phyloP scores from a whole-genome alignment of 2,888 invertebrate genomes.

The Cryptus viduatorius region DNA sequence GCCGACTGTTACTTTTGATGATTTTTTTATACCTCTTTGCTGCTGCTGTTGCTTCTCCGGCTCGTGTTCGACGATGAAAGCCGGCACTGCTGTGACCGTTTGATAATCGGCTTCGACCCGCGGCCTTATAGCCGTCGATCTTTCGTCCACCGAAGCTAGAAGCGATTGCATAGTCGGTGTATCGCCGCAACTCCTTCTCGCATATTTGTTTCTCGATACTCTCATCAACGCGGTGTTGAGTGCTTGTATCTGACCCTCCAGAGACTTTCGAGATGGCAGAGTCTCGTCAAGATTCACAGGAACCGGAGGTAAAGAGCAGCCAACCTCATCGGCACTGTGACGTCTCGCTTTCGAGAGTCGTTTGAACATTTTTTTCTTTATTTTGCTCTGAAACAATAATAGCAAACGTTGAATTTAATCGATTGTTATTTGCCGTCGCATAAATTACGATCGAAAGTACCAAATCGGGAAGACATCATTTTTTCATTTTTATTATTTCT shows the following conservation, averaged over 20 bases:
- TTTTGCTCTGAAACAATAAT: constrained; percentile 58
- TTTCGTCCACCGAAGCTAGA: constrained; percentile 69
- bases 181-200: constrained; percentile 81
- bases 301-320: constrained; percentile 82
- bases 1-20: neutral
- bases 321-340: constrained; percentile 88
- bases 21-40: constrained; percentile 67
- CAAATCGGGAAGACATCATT: neutral
- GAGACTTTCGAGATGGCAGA: constrained; percentile 68
- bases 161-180: constrained; percentile 77
- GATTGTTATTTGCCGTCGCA: too few species aligned
- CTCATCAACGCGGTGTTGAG: constrained; percentile 72
- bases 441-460: neutral
- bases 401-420: neutral
- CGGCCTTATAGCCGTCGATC: constrained; percentile 70
- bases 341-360: constrained; percentile 89
- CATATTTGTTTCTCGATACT: constrained; percentile 79
- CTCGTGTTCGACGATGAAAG: constrained; percentile 91
- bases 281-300: constrained; percentile 76
- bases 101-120: constrained; percentile 87
- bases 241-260: constrained; percentile 73
- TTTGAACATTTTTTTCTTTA: constrained; percentile 84
- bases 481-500: too few species aligned
- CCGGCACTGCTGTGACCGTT: constrained; percentile 91
- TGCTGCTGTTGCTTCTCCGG: constrained; percentile 86